Evolutionary conservation across 2,113 vertebrate genomes (phyloP).

Genomic region (Todiramphus chloris): DNA sequence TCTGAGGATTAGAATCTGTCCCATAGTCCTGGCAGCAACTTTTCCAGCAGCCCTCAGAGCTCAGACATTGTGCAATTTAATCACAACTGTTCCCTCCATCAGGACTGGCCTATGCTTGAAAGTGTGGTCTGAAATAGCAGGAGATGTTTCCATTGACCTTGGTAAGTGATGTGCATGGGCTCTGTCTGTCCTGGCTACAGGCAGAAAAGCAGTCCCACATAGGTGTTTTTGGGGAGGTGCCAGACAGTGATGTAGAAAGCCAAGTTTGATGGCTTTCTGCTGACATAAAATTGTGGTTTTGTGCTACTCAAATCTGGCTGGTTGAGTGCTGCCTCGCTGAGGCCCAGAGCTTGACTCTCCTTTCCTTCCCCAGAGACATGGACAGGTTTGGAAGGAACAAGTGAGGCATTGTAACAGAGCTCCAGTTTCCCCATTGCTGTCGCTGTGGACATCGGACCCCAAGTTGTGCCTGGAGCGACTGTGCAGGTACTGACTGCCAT

Average conservation of each 20-base stretch:
- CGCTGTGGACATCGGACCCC: not conserved
- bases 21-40: not conserved
- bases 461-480: not conserved
- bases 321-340: not conserved
- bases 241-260: not conserved
- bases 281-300: no score
- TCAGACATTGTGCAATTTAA: slow-evolving; percentile 76
- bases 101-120: slow-evolving; percentile 10
- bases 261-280: not conserved
- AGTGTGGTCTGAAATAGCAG: slow-evolving; percentile 73
- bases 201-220: not conserved
- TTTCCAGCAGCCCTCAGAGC: slow-evolving; percentile 45
- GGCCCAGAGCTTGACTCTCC: not conserved
- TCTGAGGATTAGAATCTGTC: slow-evolving; percentile 70
- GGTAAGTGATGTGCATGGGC: slow-evolving; percentile 53
- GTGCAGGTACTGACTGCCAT: not conserved
- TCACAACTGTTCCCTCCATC: slow-evolving; percentile 83
- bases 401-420: not conserved
- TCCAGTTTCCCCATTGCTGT: not conserved
- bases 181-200: no score
- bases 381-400: not conserved
- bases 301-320: not conserved
- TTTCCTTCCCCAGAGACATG: not conserved
- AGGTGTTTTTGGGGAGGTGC: not conserved
- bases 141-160: slow-evolving; percentile 80